Base-by-base conservation (phyloP, 92 coral and sea anemone genomes). In the Virgularia gustaviana region DNA sequence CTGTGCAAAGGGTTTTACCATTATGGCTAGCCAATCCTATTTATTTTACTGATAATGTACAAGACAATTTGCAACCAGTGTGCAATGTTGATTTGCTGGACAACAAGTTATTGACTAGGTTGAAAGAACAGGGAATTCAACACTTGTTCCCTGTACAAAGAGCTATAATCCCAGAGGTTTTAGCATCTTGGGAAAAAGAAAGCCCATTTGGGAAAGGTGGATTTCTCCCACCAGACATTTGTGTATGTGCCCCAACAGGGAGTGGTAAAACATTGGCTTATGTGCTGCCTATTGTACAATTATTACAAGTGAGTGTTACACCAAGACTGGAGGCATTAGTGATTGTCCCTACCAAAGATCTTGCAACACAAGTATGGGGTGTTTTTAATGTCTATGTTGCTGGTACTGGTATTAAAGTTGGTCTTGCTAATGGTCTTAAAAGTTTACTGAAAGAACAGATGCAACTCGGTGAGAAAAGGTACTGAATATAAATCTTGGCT, bases 161-260 rank as follows among this genome's bases (percentile, higher is more conserved):
- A 49, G 80, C 79, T 9, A 87, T 91, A 0, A 86, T 91, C 30
- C 91, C 97, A 11, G 85, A 87, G 5, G 53, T 91, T 30, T 75
- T 91, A 63, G 63, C 88, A 8, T 78, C 56, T 39, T 74, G 82
- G 57, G 91, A 88, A 20, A 55, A 43, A 57, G 60, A 66, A 65
- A 65, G 83, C 22, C 61, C 79, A 4, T 85, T 56, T 55, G 89
- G 97, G 28, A 36, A 53, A 19, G 83, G 89, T 37, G 96, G 95
- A 32, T 89, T 78, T 57, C 57, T 78, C 24, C 96, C 96, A 27
- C 71, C 84, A 28, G 97, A 91, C 62, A 66, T 91, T 29, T 91
- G 97, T 79, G 91, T 91, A 19, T 91, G 89, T 12, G 97, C 97
- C 18, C 97, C 97, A 9, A 91, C 97, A 31, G 97, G 97, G 42